These are phyloP conservation scores for Polietes domitor DNA, from an alignment of 2,888 invertebrate genomes.

Conservation along the genomic window DNA sequence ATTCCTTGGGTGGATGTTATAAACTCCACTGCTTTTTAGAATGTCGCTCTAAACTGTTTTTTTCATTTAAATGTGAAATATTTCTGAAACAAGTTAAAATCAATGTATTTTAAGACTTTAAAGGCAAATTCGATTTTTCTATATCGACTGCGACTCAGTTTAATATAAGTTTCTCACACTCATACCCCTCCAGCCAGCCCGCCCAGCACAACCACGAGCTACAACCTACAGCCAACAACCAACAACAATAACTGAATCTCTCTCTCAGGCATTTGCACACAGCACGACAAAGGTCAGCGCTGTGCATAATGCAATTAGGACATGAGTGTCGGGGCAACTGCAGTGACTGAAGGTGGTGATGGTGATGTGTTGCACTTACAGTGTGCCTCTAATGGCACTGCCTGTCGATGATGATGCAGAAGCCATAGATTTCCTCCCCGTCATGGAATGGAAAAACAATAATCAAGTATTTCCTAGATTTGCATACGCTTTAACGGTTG, in stretches of 20 bases:
- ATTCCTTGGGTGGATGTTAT: too few relatives aligned
- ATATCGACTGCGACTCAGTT: too few relatives aligned
- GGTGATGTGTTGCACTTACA: background rate
- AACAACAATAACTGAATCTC: background rate
- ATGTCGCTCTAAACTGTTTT: too few relatives aligned
- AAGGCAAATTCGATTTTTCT: too few relatives aligned
- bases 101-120: too few relatives aligned
- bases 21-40: too few relatives aligned
- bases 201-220: background rate
- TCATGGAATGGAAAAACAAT: conserved; percentile 22
- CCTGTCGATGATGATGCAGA: background rate
- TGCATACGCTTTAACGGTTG: conserved; percentile 23
- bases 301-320: conserved; percentile 28
- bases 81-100: too few relatives aligned
- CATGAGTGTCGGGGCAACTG: background rate
- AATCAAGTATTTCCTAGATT: conserved; percentile 26
- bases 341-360: background rate
- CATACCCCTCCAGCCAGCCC: too few relatives aligned
- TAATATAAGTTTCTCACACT: too few relatives aligned
- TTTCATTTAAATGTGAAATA: too few relatives aligned
- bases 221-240: background rate
- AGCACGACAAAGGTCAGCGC: conserved; percentile 1
- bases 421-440: background rate
- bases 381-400: background rate
- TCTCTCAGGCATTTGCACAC: conserved; percentile 6